Conservation (phyloP, 2,797 vertebrate genomes). For the Sebastes taczanowskii region DNA sequence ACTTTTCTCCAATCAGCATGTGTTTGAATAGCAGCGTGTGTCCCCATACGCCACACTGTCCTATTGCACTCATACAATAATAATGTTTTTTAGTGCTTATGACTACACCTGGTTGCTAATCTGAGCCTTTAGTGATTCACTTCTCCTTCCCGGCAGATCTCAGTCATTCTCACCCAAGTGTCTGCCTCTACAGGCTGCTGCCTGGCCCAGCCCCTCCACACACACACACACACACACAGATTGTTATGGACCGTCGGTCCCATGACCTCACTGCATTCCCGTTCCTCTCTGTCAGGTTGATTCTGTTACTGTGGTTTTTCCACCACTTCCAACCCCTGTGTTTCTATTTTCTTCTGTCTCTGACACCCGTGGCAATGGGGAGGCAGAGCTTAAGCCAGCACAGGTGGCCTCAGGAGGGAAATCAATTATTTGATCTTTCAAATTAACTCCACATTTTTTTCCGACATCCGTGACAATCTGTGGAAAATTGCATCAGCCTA, state of each 20-base stretch:
- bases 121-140: constrained; percentile 64
- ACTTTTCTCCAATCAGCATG: constrained; percentile 45
- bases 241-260: constrained; percentile 66
- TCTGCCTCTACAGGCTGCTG: constrained; percentile 68
- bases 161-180: constrained; percentile 74
- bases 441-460: constrained; percentile 6
- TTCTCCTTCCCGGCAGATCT: constrained; percentile 66
- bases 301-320: constrained; percentile 80
- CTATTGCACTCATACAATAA: neutral
- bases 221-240: constrained; percentile 39
- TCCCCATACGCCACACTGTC: neutral
- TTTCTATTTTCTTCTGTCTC: constrained; percentile 39
- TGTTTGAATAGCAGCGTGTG: constrained; percentile 44
- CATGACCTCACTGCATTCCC: constrained; percentile 81
- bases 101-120: constrained; percentile 56
- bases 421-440: constrained; percentile 20
- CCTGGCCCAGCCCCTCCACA: constrained; percentile 52
- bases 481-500: constrained; percentile 8
- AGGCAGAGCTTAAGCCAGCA: constrained; percentile 13
- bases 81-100: constrained; percentile 8
- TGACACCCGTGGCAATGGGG: constrained; percentile 11
- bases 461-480: neutral
- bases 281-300: constrained; percentile 76
- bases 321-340: constrained; percentile 51
- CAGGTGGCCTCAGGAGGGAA: constrained; percentile 40